Base-by-base conservation (phyloP, 2,113 vertebrate species). In the Albula glossodonta region DNA sequence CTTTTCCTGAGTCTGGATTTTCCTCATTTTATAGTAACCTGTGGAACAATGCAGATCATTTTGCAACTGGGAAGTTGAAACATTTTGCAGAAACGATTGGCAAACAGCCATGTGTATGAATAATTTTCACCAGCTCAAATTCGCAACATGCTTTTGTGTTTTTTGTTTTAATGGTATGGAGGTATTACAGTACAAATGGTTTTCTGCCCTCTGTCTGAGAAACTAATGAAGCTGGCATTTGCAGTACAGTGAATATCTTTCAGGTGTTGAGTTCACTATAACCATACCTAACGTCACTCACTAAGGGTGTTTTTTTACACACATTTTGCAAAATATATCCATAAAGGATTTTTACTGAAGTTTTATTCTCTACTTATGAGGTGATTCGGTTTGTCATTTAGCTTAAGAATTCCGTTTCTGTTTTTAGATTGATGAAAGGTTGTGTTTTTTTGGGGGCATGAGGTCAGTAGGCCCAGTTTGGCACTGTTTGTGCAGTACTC, bases 401-500 rank as follows among this genome's bases (percentile, higher is more conserved):
- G 86, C 53, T 89, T 84, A 86, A 11, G 78, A 11, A 4, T 49
- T 79, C 11, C 41, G 17, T 50, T 0, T 17, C 25, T 80, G 78
- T 80, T 80, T 80, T 49, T 50, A 50, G 49, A 17, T 77, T 31
- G 31, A 50, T 13, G 78, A 80, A 80, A 49, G 48, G 15, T 19
- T 56, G 81, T 57, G 63, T 22, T n/a, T 70, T 84, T 83, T 88
- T 77, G 87, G 87, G 79, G 87, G 87, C 81, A 90, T 74, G 90
- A 86, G 89, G 84, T 78, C 87, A 91, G 74, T 83, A 89, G 94
- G 93, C 90, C 93, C 91, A 85, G 80, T 78, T 87, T 90, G 93
- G 92, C 92, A 89, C 86, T 93, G 94, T 93, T 78, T 41, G 31
- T 41, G 31, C 31, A 91, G 93, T 94, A 90, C 93, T 95, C 93